Evolutionary conservation across 2,797 vertebrate genomes (phyloP), one percentile per base, ranked within the genome.

Genomic region (Lacerta agilis): DNA sequence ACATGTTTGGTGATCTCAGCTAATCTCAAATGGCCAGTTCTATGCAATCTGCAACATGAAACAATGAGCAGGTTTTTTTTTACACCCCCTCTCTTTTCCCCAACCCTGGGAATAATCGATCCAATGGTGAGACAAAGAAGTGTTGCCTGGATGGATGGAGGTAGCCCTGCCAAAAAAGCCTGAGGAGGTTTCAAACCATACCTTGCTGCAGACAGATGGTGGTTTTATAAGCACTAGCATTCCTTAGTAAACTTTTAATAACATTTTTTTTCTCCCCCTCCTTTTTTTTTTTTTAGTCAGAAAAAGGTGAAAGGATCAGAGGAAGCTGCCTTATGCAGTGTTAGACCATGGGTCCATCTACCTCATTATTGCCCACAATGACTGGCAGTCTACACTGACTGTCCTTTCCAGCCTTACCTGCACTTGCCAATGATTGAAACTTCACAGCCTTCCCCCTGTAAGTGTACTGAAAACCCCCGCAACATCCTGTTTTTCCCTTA

Each of bases 141-240:
- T 80, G 45, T 67, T 80, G 82, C 38, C 79, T 17, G 33, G 90
- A 79, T 79, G 13, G 58, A 86, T 55, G 78, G 43, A 55, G 71
- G 83, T 81, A 58, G 38, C 17, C 3, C 11, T 89, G 83, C 71
- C 79, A 81, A 69, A 85, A 88, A 81, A 9, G 3, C 90, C 49
- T 33, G 78, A 87, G 91, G 92, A 89, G 90, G 72, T 88, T 93
- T 90, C 73, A 38, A 76, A 64, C 33, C 81, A 58, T 85, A 85
- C 75, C 92, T 84, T 90, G 55, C 17, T 43, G 86, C 79, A 78
- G 67, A 76, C 86, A 84, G 0, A 0, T 36, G 86, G 80, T 61
- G 20, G 43, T 67, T 91, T 79, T 23, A 20, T 13, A 67, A 69
- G 84, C 84, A 81, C 4, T 77, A 43, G 2, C 45, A 36, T 83